Conservation (phyloP, 2,888 invertebrate genomes). For the Neoascia interrupta region DNA sequence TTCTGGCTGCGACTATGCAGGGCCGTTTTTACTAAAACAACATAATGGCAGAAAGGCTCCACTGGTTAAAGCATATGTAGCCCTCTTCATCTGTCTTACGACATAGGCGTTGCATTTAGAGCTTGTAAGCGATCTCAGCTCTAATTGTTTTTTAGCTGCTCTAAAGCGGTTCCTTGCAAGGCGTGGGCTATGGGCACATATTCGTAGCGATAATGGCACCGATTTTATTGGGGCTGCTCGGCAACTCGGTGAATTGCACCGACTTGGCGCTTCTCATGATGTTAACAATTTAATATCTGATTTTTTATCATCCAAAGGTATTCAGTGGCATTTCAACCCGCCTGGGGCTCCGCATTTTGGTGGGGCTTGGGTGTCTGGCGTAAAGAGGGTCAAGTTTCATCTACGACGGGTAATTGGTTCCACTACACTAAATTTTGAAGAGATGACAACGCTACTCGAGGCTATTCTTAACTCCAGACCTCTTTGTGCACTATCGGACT, state of each 20-base stretch:
- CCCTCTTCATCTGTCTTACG: constrained; percentile 13
- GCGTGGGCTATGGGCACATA: too few relatives aligned
- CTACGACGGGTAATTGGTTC: too few relatives aligned
- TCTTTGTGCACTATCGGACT: constrained; percentile 6
- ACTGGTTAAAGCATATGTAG: constrained; percentile 18
- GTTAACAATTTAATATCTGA: constrained; percentile 10
- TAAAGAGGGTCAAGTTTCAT: too few relatives aligned
- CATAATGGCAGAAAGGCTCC: too few relatives aligned
- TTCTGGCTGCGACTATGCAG: too few relatives aligned
- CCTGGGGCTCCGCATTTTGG: too few relatives aligned
- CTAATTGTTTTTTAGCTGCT: too few relatives aligned
- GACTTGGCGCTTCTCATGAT: constrained; percentile 7
- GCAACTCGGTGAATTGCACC: not conserved
- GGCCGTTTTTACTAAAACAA: too few relatives aligned
- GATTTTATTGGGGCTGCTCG: too few relatives aligned
- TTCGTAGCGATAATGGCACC: too few relatives aligned
- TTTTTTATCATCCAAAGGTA: constrained; percentile 15
- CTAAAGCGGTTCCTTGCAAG: too few relatives aligned
- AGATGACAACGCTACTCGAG: constrained; percentile 10
- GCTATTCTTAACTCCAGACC: not conserved
- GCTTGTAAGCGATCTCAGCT: constrained; percentile 12
- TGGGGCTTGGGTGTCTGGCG: constrained; percentile 7
- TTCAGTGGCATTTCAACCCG: constrained; percentile 9
- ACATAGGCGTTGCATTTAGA: constrained; percentile 19
- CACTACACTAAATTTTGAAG: constrained; percentile 22